These are phyloP conservation scores for Acrobasis suavella DNA, from an alignment of 2,888 invertebrate genomes.

Conservation along the genomic window DNA sequence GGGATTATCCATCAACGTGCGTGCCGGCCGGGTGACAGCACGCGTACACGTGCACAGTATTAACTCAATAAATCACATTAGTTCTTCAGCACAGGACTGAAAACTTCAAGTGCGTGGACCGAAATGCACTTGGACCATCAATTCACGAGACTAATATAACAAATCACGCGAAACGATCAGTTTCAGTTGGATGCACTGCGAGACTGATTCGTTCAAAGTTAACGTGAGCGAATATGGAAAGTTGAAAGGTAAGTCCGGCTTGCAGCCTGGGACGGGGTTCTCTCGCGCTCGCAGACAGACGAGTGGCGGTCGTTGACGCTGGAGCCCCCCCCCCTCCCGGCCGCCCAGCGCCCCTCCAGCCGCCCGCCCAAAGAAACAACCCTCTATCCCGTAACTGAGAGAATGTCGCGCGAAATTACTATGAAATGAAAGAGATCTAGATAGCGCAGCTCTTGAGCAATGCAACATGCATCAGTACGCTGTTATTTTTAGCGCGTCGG, in stretches of 20 bases:
- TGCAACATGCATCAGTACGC: conserved; percentile 28
- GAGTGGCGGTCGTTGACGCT: conserved; percentile 81
- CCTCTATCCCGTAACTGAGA: conserved; percentile 46
- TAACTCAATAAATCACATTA: conserved; percentile 12
- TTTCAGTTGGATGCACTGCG: conserved; percentile 29
- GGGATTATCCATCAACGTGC: conserved; percentile 57
- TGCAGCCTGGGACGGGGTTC: conserved; percentile 61
- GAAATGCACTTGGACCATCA: conserved; percentile 9
- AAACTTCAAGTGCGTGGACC: neutral
- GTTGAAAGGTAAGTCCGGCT: conserved; percentile 47
- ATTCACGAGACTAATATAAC: neutral
- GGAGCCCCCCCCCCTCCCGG: conserved; percentile 58
- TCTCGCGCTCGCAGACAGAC: conserved; percentile 66
- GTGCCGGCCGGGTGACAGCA: conserved; percentile 29
- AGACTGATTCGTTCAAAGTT: conserved; percentile 10
- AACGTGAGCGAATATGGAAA: conserved; percentile 44
- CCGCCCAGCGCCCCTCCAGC: conserved; percentile 64
- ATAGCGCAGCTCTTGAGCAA: conserved; percentile 34
- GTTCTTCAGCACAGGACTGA: neutral
- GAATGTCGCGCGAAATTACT: conserved; percentile 47
- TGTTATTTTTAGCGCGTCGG: conserved; percentile 37
- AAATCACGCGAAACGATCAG: conserved; percentile 27
- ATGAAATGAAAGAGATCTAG: conserved; percentile 36
- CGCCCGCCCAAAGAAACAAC: conserved; percentile 71
- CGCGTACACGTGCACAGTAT: conserved; percentile 41